Conservation (phyloP, 1,140 invertebrate genomes). For the Drosophila neocordata region DNA sequence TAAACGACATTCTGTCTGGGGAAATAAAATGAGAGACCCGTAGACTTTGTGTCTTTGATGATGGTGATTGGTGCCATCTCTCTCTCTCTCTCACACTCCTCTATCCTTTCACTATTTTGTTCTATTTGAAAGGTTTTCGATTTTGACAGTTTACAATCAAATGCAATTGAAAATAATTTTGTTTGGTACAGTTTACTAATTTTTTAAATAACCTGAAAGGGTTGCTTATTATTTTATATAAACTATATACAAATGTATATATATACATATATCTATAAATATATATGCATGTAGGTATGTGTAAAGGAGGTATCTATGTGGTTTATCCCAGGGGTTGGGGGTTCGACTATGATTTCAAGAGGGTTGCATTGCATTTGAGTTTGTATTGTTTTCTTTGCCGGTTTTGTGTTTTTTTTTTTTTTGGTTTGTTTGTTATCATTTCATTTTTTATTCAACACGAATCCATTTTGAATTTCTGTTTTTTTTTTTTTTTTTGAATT, state of each 20-base stretch:
- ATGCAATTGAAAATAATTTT: slow-evolving; percentile 19
- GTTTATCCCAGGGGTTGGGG: slow-evolving; percentile 25
- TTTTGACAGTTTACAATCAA: slow-evolving; percentile 26
- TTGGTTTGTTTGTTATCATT: slow-evolving; percentile 59
- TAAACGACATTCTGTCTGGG: slow-evolving; percentile 44
- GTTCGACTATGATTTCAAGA: slow-evolving; percentile 7
- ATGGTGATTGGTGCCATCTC: slow-evolving; percentile 8
- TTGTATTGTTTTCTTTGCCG: slow-evolving; percentile 21
- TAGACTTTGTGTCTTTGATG: slow-evolving; percentile 51
- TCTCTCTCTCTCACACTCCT: not conserved
- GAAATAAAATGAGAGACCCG: slow-evolving; percentile 24
- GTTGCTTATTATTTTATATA: slow-evolving; percentile 65
- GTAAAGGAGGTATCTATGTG: slow-evolving; percentile 34
- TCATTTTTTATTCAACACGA: slow-evolving; percentile 53
- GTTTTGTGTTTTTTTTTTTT: slow-evolving; percentile 42
- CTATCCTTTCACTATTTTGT: not conserved
- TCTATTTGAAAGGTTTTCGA: not conserved
- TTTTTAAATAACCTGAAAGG: slow-evolving; percentile 45
- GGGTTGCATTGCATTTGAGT: not conserved
- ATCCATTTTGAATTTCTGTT: slow-evolving; percentile 68
- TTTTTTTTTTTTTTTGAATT: slow-evolving; percentile 55
- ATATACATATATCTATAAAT: slow-evolving; percentile 1
- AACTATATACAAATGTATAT: slow-evolving; percentile 17
- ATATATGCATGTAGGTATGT: slow-evolving; percentile 13
- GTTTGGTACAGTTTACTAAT: slow-evolving; percentile 38